Base-by-base conservation (phyloP, 2,888 invertebrate species). In the Cetonia aurata region DNA sequence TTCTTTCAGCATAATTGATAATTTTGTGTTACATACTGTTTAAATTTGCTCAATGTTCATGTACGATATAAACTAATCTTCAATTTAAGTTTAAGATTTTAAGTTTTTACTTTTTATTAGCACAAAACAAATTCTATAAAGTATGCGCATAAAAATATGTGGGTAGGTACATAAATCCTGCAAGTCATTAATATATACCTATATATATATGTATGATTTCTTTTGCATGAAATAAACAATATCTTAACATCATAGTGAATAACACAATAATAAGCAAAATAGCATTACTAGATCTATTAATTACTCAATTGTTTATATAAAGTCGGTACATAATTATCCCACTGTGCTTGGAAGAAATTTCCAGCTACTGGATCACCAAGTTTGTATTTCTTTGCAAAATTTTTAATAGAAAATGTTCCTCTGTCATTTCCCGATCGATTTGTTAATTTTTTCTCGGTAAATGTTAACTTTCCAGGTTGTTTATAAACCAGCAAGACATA, bases 401-500 rank as follows among this genome's bases (percentile, higher is more conserved):
- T 72, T 33, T 71, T 69, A 46, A 72, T 75, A 6, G 75, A 74
- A 70, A 79, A 78, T n/a, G 77, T 73, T 13, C 76, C 79, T 33
- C 78, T 73, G 3, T 76, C 75, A 52, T 75, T 69, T 0, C 75
- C 74, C 6, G 77, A 79, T 57, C 67, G 79, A 59, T 80, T 81
- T 3, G 77, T 76, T 42, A 82, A 73, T 60, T 72, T 76, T 9
- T 75, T 73, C 65, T 83, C 82, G 9, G 75, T 75, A 67, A 79
- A 83, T 31, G 70, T 74, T 3, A 82, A 70, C 71, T 80, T 79
- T 10, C 75, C 77, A 0, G 76, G 74, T 73, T 84, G 84, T 71
- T 83, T 81, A 70, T 79, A 84, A 3, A 92, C 80, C 67, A 93
- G 78, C 80, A 90, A 90, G 13, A 93, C 88, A 78, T 93, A 93